Evolutionary conservation across 1,140 invertebrate species (phyloP).

Genomic region (Zaprionus taronus): DNA sequence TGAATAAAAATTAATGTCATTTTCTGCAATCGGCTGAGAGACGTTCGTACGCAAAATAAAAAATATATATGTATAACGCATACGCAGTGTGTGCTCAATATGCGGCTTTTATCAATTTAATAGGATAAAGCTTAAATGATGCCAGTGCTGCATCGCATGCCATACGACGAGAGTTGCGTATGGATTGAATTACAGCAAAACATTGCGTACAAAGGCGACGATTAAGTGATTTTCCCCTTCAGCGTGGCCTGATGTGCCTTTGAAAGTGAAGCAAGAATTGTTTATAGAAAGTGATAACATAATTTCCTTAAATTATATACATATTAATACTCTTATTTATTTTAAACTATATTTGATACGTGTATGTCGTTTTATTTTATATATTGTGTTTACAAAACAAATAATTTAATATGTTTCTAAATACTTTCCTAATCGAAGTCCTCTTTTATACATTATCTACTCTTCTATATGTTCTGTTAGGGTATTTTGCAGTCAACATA

Average conservation of each 20-base stretch:
- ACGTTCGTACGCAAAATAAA: conserved; percentile 17
- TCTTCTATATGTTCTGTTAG: not conserved
- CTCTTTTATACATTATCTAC: no score
- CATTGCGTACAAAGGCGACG: conserved; percentile 47
- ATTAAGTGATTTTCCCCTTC: conserved; percentile 11
- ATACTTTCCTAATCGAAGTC: no score
- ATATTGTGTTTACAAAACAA: no score
- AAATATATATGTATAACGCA: conserved; percentile 23
- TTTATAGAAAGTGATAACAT: not conserved
- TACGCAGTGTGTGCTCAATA: conserved; percentile 33
- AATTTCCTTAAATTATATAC: not conserved
- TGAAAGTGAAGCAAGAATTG: no score
- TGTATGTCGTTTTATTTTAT: no score
- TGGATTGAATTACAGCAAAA: conserved; percentile 63
- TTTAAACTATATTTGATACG: no score
- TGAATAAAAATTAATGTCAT: conserved; percentile 58
- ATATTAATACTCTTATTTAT: no score
- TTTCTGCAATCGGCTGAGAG: conserved; percentile 35
- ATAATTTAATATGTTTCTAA: no score
- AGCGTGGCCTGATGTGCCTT: no score
- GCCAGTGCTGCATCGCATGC: not conserved
- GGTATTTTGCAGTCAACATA: not conserved
- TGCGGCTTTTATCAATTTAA: conserved; percentile 53
- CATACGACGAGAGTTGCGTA: conserved; percentile 6
- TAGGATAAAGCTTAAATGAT: conserved; percentile 40